Percentiles rank a stretch among this genome's conserved stretches.
Evolutionary conservation across 2,113 vertebrate genomes (phyloP).

Genomic region (Phasianus colchicus): DNA sequence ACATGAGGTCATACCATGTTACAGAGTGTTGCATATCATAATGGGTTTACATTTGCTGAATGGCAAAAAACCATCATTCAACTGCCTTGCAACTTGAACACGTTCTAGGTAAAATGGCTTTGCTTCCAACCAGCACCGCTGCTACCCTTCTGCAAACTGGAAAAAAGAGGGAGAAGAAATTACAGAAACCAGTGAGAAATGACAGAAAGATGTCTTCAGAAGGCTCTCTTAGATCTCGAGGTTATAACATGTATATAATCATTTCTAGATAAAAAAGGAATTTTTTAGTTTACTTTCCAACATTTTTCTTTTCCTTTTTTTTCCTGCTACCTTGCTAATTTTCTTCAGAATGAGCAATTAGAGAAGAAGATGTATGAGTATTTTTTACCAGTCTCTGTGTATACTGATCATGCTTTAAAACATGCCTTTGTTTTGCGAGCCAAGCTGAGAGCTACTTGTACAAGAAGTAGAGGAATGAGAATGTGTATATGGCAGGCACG

Average conservation of each 20-base stretch:
- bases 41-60: conserved; percentile 8
- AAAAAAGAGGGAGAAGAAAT: not conserved
- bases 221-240: not conserved
- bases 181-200: not conserved
- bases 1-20: not conserved
- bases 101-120: not conserved
- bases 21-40: not conserved
- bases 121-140: not conserved
- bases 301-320: not conserved
- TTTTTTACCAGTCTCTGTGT: not conserved
- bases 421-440: not conserved
- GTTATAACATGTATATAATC: not conserved
- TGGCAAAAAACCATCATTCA: not conserved
- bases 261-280: not conserved
- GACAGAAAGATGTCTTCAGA: not conserved
- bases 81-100: not conserved
- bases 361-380: not conserved
- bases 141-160: not conserved
- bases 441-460: not conserved
- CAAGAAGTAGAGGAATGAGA: not conserved
- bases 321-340: not conserved
- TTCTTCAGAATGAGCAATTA: not conserved
- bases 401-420: not conserved
- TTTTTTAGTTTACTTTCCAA: not conserved
- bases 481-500: not conserved